These are phyloP conservation scores for Alsophila aescularia DNA, from an alignment of 2,888 invertebrate species.

Conservation along the genomic window DNA sequence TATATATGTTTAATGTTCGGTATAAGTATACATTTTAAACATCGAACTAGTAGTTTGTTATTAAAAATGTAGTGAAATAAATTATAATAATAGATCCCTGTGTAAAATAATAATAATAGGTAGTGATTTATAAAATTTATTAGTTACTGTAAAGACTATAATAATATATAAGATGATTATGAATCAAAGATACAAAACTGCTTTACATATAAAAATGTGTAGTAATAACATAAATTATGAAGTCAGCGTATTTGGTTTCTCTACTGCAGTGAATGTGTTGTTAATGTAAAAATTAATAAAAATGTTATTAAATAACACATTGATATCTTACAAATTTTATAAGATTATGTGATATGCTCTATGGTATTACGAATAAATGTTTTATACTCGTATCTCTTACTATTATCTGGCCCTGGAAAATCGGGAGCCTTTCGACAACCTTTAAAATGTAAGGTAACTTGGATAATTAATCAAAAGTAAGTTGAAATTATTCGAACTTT, in stretches of 20 bases:
- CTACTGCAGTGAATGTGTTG: conserved; percentile 21
- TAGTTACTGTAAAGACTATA: conserved; percentile 27
- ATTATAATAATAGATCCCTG: neutral
- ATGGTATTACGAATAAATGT: conserved; percentile 33
- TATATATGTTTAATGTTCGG: neutral
- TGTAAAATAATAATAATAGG: too few relatives aligned
- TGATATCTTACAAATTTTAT: too few relatives aligned
- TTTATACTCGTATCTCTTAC: conserved; percentile 12
- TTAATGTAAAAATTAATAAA: conserved; percentile 7
- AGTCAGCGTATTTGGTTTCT: conserved; percentile 2
- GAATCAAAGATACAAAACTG: conserved; percentile 35
- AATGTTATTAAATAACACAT: too few relatives aligned
- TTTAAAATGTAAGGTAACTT: too few relatives aligned
- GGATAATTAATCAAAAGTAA: too few relatives aligned
- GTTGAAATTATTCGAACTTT: too few relatives aligned
- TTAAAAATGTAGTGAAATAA: neutral
- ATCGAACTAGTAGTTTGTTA: conserved; percentile 32
- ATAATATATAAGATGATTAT: conserved; percentile 10
- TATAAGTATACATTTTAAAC: conserved; percentile 19
- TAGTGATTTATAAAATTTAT: conserved; percentile 16
- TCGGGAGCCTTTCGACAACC: too few relatives aligned
- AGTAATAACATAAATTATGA: neutral
- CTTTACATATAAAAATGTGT: neutral
- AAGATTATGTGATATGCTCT: conserved; percentile 31
- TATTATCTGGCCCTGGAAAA: too few relatives aligned